These are phyloP conservation scores for Crypturellus tataupa DNA, from an alignment of 2,797 vertebrate genomes.

Conservation along the genomic window DNA sequence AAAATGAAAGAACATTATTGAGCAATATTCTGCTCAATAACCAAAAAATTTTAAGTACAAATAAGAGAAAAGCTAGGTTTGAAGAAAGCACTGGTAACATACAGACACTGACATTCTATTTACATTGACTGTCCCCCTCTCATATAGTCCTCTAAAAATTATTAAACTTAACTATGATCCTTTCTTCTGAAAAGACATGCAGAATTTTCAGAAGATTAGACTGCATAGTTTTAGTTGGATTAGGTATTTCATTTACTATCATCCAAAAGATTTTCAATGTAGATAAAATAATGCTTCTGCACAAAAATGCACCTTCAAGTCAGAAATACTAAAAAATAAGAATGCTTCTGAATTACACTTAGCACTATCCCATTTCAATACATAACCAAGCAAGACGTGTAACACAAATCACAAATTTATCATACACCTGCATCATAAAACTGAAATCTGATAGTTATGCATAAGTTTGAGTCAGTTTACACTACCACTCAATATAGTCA, in stretches of 20 bases:
- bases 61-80: not conserved
- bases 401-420: not conserved
- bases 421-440: not conserved
- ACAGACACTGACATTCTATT: not conserved
- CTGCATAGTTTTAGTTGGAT: not conserved
- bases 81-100: not conserved
- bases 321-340: not conserved
- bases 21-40: not conserved
- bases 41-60: not conserved
- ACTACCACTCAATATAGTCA: fast-evolving
- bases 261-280: not conserved
- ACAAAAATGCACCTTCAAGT: fast-evolving
- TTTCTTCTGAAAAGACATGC: not conserved
- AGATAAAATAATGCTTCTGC: not conserved
- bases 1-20: not conserved
- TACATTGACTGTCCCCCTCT: not conserved
- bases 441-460: not conserved
- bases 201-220: not conserved
- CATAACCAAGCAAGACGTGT: not conserved
- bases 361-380: not conserved
- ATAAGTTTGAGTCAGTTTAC: not conserved
- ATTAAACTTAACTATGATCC: not conserved
- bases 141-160: not conserved
- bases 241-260: not conserved
- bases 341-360: not conserved